Percentiles rank a stretch among this genome's conserved stretches.
Conservation (phyloP, 53 echinoderm and acorn worm species). For the Mesocentrotus franciscanus region DNA sequence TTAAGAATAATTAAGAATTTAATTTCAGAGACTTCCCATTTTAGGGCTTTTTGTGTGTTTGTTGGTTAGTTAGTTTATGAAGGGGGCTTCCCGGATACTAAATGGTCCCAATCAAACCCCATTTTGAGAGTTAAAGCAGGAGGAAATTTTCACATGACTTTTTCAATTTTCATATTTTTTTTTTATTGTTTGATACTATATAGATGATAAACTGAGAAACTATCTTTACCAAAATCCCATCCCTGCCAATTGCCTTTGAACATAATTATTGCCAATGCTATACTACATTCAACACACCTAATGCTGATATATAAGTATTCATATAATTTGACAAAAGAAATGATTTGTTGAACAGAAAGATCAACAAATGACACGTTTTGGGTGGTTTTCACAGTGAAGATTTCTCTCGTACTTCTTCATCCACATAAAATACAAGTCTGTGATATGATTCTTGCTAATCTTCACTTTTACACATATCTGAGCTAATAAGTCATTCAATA, state of each 20-base stretch:
- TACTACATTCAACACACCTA: conserved; percentile 24
- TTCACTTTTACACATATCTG: background rate
- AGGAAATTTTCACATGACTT: too few species aligned
- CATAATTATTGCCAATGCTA: conserved; percentile 10
- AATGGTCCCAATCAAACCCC: background rate
- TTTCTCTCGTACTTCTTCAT: background rate
- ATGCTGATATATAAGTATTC: background rate
- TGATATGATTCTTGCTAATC: background rate
- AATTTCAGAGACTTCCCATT: background rate
- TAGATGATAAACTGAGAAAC: too few species aligned
- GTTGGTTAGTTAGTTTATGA: background rate
- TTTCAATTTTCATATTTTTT: too few species aligned
- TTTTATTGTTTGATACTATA: too few species aligned
- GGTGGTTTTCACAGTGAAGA: background rate
- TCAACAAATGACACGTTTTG: background rate
- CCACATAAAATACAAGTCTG: background rate
- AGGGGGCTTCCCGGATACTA: background rate
- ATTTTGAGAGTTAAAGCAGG: too few species aligned
- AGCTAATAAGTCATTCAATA: background rate
- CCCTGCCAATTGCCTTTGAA: background rate
- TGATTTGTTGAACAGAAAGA: background rate
- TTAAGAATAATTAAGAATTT: background rate
- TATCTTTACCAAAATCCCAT: background rate
- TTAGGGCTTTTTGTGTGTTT: background rate
- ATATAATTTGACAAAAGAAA: conserved; percentile 13